phyloP scores from a whole-genome alignment of 1,140 invertebrate genomes.

The Trypoxylus dichotomus region DNA sequence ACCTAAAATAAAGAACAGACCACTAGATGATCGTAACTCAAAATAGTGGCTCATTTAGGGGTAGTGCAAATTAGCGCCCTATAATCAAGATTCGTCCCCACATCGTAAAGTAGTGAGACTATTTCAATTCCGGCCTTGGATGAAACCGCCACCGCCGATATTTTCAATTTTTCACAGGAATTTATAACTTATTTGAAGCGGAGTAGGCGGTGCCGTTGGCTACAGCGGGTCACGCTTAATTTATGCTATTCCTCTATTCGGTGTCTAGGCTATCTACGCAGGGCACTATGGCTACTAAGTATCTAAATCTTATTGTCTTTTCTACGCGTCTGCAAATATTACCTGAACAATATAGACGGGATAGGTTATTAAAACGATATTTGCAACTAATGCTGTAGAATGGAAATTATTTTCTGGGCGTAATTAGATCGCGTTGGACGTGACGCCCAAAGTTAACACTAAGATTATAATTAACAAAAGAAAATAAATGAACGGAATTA shows the following conservation, averaged over 20 bases:
- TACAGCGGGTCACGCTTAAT: conserved; percentile 42
- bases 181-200: conserved; percentile 47
- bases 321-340: background rate
- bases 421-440: background rate
- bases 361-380: conserved; percentile 20
- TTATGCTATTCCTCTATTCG: conserved; percentile 27
- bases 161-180: conserved; percentile 46
- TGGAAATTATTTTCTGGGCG: background rate
- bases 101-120: conserved; percentile 45
- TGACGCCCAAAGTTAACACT: background rate
- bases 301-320: conserved; percentile 19
- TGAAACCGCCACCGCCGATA: conserved; percentile 31
- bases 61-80: conserved; percentile 45
- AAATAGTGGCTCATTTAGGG: conserved; percentile 29
- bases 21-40: conserved; percentile 34
- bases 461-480: background rate
- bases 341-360: background rate
- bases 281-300: background rate
- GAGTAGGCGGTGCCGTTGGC: conserved; percentile 42
- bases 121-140: conserved; percentile 40
- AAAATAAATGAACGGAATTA: background rate
- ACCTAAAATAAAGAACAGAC: conserved; percentile 15
- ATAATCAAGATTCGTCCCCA: conserved; percentile 44
- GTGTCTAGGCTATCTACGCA: background rate
- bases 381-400: conserved; percentile 8